These are phyloP conservation scores for Stegostoma tigrinum DNA, from an alignment of 2,113 vertebrate genomes.

Conservation along the genomic window DNA sequence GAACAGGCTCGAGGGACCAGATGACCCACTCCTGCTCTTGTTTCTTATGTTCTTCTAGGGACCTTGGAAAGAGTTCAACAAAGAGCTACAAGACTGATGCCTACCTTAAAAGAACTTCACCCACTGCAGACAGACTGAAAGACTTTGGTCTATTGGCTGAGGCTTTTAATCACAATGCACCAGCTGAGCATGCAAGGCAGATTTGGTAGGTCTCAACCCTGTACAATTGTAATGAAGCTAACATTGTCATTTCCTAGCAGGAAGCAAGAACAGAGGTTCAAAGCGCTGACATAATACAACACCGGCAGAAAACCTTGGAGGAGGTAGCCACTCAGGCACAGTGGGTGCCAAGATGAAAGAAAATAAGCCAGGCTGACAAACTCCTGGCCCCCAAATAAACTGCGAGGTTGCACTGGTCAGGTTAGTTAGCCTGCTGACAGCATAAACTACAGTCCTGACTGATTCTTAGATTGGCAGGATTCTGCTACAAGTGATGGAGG, in stretches of 20 bases:
- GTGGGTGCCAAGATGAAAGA: background rate
- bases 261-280: no score
- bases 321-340: background rate
- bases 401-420: background rate
- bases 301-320: background rate
- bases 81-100: background rate
- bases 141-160: background rate
- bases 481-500: no score
- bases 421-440: background rate
- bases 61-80: no score
- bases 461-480: no score
- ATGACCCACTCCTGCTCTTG: no score
- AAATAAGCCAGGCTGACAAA: background rate
- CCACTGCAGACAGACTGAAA: background rate
- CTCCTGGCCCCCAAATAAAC: background rate
- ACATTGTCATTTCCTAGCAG: fast-evolving
- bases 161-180: background rate
- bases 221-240: no score
- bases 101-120: background rate
- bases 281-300: background rate
- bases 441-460: background rate
- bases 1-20: no score
- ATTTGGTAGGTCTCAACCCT: no score
- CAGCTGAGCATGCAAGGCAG: no score
- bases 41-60: background rate